Base-by-base conservation (phyloP, 2,797 vertebrate species). In the Sparidentex hasta region DNA sequence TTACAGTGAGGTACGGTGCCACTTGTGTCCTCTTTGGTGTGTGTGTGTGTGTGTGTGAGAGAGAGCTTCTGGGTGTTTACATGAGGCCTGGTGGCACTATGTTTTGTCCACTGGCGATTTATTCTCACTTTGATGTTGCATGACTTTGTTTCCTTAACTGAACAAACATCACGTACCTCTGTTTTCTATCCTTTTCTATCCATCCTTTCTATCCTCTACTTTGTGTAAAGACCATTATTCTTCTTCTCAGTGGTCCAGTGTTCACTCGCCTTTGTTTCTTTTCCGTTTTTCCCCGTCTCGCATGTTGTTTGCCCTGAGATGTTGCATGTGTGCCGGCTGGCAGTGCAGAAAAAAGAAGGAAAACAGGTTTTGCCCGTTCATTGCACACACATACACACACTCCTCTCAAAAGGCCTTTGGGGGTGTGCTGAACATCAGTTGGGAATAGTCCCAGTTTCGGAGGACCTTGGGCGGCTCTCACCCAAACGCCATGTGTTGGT, bases 1-100 rank as follows among this genome's bases (percentile, higher is more conserved):
- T 81, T 51, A 61, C 85, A 41, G 54, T 91, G 77, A 95, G 93
- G 93, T 95, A 90, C 4, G 74, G 41, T 55, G 33, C 41, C 58
- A 41, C 63, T 76, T 73, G 63, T 84, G 29, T 77, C n/a, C 21
- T 73, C 51, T 41, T 67, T 82, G 7, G 64, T 82, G 41, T 57
- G 52, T 78, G 62, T 67, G 27, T 74, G 43, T 13, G 43, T 41
- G 38, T 41, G 64, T 82, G 38, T 57, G 52, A 74, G 65, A 59
- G 33, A 68, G 20, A 70, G 54, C 73, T 76, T 65, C 23, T 75
- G 58, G 43, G 43, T 57, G 61, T 65, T 17, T 27, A 70, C 44
- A 57, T 27, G 38, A 66, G 66, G 72, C 80, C 76, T 55, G 4
- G 38, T 74, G 29, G 12, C 61, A 63, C 33, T 27, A 68, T 11